phyloP scores from a whole-genome alignment of 2,113 vertebrate genomes.

The Copsychus sechellarum region DNA sequence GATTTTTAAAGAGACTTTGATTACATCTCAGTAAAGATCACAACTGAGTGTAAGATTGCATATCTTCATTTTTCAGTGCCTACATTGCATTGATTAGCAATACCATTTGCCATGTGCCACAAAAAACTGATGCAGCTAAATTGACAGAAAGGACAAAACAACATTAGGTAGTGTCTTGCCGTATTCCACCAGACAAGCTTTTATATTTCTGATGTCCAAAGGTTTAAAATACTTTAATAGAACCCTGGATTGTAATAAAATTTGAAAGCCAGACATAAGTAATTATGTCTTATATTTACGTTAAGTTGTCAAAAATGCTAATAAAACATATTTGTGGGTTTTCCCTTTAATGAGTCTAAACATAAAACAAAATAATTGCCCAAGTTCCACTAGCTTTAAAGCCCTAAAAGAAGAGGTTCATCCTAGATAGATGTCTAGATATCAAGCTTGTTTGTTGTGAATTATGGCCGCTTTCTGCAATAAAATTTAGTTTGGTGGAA shows the following conservation, averaged over 20 bases:
- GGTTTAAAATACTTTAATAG: conserved; percentile 16
- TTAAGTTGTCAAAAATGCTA: conserved; percentile 48
- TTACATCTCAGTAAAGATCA: conserved; percentile 12
- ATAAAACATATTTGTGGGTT: conserved; percentile 44
- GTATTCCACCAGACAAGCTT: neutral
- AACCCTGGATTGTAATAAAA: conserved; percentile 36
- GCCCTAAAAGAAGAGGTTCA: conserved; percentile 20
- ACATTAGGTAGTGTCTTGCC: neutral
- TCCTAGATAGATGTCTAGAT: conserved; percentile 1
- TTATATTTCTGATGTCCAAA: neutral
- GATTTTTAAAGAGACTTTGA: conserved; percentile 49
- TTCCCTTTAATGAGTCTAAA: conserved; percentile 25
- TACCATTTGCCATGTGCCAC: neutral
- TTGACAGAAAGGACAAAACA: neutral
- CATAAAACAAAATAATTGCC: conserved; percentile 47
- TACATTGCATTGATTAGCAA: conserved; percentile 53
- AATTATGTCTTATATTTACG: conserved; percentile 46
- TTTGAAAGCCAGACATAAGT: conserved; percentile 25
- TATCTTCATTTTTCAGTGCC: conserved; percentile 55
- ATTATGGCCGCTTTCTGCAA: conserved; percentile 64
- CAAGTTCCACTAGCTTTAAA: conserved; percentile 2
- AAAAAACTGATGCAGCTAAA: conserved; percentile 14
- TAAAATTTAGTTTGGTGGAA: conserved; percentile 71
- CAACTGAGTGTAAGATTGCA: neutral
- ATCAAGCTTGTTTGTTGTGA: conserved; percentile 65